Evolutionary conservation across 2,888 invertebrate genomes (phyloP), one percentile per base, ranked within the genome.

Genomic region (Drosophila basisetae): DNA sequence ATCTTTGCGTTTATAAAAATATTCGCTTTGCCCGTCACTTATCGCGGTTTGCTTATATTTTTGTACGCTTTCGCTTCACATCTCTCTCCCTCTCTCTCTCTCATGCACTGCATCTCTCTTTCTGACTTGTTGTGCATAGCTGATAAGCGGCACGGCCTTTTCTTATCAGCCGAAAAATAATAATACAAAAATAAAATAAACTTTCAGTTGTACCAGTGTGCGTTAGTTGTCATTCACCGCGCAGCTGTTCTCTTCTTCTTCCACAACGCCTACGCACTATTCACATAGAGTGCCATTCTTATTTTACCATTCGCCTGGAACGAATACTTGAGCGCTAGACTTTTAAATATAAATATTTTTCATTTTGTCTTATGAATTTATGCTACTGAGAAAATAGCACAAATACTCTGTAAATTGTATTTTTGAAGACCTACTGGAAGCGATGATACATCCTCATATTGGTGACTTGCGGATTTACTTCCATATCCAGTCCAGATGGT

Each of bases 1-100:
- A 54, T 58, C 59, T 72, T 61, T 80, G 68, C 22, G 64, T 81
- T 63, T 73, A 68, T 58, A 52, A 76, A 73, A 69, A 70, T 62
- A 49, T 70, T 76, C 58, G 70, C 64, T 71, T 79, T 60, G 74
- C 68, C 63, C 54, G 74, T 77, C 76, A 83, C 61, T 83, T 85
- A 88, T 85, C 84, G 78, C 73, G 55, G 72, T 74, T 80, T 86
- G 81, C 79, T 85, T 85, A 84, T 88, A 89, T 84, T 86, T 84
- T 74, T 56, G 73, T 88, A 73, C 78, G 77, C 75, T 85, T 82
- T 88, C 83, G 83, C 73, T 78, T 75, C 56, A 65, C 72, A 62
- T 71, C 71, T 73, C 55, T 63, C 79, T 71, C 41, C 1, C 39
- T n/a, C 39, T n/a, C 39, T 77, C 78, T 83, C 77, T 83, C 82